Evolutionary conservation across 92 coral and sea anemone genomes (phyloP).

Genomic region (Porites evermanni): DNA sequence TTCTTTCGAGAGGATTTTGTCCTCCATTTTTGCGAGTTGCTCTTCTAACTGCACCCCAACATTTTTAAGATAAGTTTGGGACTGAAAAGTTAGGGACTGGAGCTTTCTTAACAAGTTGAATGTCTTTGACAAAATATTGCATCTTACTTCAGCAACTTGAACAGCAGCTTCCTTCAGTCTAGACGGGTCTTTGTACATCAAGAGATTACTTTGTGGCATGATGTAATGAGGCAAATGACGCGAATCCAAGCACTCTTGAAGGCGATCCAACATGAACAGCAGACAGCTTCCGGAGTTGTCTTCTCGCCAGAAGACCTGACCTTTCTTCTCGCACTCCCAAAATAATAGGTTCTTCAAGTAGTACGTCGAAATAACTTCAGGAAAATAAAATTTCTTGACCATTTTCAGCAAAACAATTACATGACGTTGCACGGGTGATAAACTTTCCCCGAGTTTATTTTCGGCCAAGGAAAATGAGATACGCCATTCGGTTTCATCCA

Average conservation of each 20-base stretch:
- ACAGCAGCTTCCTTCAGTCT: conserved; percentile 68
- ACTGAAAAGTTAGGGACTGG: conserved; percentile 46
- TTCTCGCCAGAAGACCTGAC: conserved; percentile 71
- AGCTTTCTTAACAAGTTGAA: conserved; percentile 54
- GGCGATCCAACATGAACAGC: conserved; percentile 74
- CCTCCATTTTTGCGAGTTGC: conserved; percentile 44
- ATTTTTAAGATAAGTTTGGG: conserved; percentile 34
- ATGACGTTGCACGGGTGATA: conserved; percentile 83
- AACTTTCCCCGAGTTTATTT: conserved; percentile 80
- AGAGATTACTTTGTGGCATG: conserved; percentile 74
- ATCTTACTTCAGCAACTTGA: conserved; percentile 57
- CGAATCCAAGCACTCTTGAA: conserved; percentile 63
- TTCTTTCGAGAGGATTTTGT: conserved; percentile 22
- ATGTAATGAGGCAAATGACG: conserved; percentile 74
- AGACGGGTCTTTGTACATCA: conserved; percentile 67
- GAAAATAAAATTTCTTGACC: conserved; percentile 71
- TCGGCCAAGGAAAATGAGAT: conserved; percentile 83
- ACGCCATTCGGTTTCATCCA: conserved; percentile 86
- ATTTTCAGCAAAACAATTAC: conserved; percentile 74
- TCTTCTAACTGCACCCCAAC: conserved; percentile 20
- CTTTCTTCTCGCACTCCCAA: conserved; percentile 77
- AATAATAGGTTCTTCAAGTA: conserved; percentile 75
- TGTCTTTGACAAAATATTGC: conserved; percentile 51
- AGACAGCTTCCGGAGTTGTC: conserved; percentile 76
- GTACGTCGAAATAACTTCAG: conserved; percentile 74